A percentile compares a stretch with the other conserved stretches of the same genome.
Evolutionary conservation across 2,113 vertebrate species (phyloP).

Genomic region (Vimba vimba): DNA sequence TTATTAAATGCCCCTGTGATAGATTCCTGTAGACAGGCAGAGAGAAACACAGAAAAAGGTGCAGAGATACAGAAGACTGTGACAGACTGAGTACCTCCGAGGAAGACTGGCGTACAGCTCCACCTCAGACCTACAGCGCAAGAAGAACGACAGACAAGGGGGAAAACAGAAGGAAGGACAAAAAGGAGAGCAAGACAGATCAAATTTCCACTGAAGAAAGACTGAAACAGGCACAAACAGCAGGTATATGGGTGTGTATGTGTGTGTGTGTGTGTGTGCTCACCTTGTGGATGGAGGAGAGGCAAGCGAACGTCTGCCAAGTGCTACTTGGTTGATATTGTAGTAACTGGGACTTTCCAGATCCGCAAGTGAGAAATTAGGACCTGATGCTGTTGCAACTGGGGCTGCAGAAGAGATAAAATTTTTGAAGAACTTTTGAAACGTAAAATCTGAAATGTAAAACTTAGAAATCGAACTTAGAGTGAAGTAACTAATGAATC

Average conservation of each 20-base stretch:
- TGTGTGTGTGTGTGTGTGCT: constrained; percentile 4
- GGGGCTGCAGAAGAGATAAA: constrained; percentile 75
- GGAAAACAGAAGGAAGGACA: constrained; percentile 32
- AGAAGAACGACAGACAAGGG: constrained; percentile 30
- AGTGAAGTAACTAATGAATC: neutral
- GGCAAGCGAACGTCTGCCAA: constrained; percentile 89
- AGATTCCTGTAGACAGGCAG: constrained; percentile 52
- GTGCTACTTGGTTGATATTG: constrained; percentile 95
- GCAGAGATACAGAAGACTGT: constrained; percentile 3
- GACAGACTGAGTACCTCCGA: constrained; percentile 75
- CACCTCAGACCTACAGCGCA: constrained; percentile 81
- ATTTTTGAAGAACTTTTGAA: neutral
- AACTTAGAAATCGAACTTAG: neutral
- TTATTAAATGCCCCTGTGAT: constrained; percentile 27
- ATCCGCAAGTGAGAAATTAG: constrained; percentile 94
- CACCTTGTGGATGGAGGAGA: constrained; percentile 92
- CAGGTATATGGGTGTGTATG: neutral
- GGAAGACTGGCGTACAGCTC: constrained; percentile 85
- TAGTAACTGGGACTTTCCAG: constrained; percentile 94
- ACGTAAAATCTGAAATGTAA: neutral
- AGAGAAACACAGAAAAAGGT: constrained; percentile 6
- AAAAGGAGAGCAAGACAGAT: constrained; percentile 1
- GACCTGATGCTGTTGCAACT: constrained; percentile 90
- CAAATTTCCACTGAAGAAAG: neutral
- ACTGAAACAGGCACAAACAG: constrained; percentile 46